phyloP scores from a whole-genome alignment of 2,888 invertebrate genomes.

The Tetropium fuscum region DNA sequence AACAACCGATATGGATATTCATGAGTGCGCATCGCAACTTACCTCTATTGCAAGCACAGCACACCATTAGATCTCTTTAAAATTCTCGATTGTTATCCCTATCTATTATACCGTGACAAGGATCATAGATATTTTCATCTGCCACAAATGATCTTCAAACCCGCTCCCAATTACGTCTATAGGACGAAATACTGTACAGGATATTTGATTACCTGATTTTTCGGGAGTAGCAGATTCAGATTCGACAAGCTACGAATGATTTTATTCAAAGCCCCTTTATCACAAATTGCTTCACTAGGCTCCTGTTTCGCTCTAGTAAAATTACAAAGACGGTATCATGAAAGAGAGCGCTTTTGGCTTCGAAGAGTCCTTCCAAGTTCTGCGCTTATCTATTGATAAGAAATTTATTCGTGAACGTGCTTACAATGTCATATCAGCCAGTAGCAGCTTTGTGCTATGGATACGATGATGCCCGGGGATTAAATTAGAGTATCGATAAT shows the following conservation, averaged over 20 bases:
- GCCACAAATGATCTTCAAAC: too few relatives aligned
- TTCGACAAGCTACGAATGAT: slow-evolving; percentile 5
- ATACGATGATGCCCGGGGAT: slow-evolving; percentile 11
- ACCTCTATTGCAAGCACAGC: too few relatives aligned
- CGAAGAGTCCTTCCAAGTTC: slow-evolving; percentile 16
- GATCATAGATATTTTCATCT: too few relatives aligned
- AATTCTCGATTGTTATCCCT: too few relatives aligned
- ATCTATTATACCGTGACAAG: too few relatives aligned
- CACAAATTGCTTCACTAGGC: slow-evolving; percentile 6
- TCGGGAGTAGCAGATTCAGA: slow-evolving; percentile 5
- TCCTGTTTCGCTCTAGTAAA: slow-evolving; percentile 7
- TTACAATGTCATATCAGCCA: slow-evolving; percentile 15
- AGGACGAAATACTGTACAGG: too few relatives aligned
- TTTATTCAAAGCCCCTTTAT: slow-evolving; percentile 17
- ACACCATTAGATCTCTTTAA: too few relatives aligned
- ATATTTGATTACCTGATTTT: slow-evolving; percentile 16
- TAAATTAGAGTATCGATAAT: slow-evolving; percentile 20
- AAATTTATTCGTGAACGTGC: slow-evolving; percentile 20
- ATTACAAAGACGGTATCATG: slow-evolving; percentile 19
- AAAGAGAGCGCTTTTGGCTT: slow-evolving; percentile 14
- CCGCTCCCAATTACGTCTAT: too few relatives aligned
- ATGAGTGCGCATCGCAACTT: too few relatives aligned
- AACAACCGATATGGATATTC: too few relatives aligned
- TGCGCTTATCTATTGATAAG: slow-evolving; percentile 20
- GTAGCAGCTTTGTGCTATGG: slow-evolving; percentile 15